Evolutionary conservation across 2,797 vertebrate species (phyloP).

Genomic region (Margarornis squamiger): DNA sequence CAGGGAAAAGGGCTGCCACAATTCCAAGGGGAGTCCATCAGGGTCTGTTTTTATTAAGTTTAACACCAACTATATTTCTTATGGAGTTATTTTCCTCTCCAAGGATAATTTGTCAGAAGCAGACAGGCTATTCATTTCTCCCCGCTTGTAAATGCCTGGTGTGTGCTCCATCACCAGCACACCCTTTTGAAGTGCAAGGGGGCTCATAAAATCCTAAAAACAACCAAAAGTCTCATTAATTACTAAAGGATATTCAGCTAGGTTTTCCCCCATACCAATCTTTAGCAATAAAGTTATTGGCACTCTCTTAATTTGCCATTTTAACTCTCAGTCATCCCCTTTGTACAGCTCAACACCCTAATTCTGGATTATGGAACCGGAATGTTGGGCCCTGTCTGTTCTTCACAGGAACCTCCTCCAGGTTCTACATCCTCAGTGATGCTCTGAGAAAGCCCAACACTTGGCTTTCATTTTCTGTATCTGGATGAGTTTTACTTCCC

Average conservation of each 20-base stretch:
- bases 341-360: not conserved
- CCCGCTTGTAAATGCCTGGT: slow-evolving; percentile 25
- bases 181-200: not conserved
- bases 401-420: not conserved
- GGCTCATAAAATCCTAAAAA: slow-evolving; percentile 7
- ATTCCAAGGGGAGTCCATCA: slow-evolving; percentile 57
- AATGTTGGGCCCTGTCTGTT: not conserved
- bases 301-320: not conserved
- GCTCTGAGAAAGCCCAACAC: not conserved
- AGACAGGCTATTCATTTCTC: slow-evolving; percentile 65
- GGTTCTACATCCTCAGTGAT: not conserved
- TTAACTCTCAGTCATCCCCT: not conserved
- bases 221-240: slow-evolving; percentile 12
- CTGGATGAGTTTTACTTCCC: slow-evolving; percentile 4
- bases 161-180: slow-evolving; percentile 46
- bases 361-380: not conserved
- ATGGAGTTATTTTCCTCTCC: slow-evolving; percentile 68
- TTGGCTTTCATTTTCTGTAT: not conserved
- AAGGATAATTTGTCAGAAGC: slow-evolving; percentile 72
- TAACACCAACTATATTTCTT: slow-evolving; percentile 70
- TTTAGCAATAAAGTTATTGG: not conserved
- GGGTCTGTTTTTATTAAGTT: slow-evolving; percentile 70
- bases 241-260: not conserved
- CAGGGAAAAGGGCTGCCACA: slow-evolving; percentile 41
- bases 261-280: fast-evolving